Evolutionary conservation across 2,797 vertebrate genomes (phyloP).

Genomic region (Petrocephalus schoutedeni): DNA sequence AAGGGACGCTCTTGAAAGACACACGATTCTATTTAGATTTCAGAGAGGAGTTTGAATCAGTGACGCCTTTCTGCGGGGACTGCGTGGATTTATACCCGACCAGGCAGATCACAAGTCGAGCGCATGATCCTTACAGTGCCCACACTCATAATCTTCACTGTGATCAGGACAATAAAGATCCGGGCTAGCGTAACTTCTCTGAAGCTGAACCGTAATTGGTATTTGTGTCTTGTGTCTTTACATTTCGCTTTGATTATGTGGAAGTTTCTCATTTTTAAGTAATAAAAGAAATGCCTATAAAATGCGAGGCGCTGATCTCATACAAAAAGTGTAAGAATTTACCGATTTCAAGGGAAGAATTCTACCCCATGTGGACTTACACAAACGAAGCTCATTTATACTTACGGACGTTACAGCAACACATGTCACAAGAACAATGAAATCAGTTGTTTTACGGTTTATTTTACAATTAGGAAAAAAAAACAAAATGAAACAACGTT

Average conservation of each 20-base stretch:
- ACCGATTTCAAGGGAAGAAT: background rate
- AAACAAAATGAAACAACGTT: conserved; percentile 72
- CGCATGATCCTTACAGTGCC: background rate
- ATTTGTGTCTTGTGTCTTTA: background rate
- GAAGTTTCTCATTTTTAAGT: background rate
- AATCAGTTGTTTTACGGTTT: conserved; percentile 91
- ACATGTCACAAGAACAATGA: background rate
- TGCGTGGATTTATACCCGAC: background rate
- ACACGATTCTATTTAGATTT: background rate
- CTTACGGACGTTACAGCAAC: background rate
- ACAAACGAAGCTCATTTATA: background rate
- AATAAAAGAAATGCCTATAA: background rate
- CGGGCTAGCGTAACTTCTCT: background rate
- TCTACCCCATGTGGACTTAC: background rate
- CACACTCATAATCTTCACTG: background rate
- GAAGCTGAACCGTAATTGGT: background rate
- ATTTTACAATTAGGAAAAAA: conserved; percentile 97
- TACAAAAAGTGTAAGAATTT: background rate
- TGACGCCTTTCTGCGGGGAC: background rate
- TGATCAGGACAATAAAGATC: background rate
- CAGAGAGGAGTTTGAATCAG: background rate
- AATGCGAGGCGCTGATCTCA: background rate
- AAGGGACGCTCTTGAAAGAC: background rate
- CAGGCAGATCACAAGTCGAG: background rate
- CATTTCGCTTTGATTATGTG: background rate